Evolutionary conservation across 1,140 invertebrate species (phyloP).

Genomic region (Mamestra configurata): DNA sequence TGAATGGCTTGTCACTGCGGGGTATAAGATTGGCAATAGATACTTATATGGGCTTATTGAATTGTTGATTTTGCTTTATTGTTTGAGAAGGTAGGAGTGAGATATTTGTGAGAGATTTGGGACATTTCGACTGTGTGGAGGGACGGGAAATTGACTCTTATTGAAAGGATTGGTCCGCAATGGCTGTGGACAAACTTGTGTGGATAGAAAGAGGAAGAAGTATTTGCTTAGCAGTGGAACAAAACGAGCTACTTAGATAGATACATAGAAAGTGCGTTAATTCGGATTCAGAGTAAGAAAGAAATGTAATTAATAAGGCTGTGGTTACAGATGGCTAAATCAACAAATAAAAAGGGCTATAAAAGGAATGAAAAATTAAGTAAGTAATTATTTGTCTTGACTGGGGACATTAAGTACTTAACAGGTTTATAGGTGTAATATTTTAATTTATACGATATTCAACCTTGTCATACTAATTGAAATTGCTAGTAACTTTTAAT

Average conservation of each 20-base stretch:
- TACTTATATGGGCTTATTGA: neutral
- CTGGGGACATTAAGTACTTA: neutral
- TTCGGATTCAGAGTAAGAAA: neutral
- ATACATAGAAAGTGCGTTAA: neutral
- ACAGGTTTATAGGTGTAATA: constrained; percentile 19
- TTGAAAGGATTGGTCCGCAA: too few species aligned
- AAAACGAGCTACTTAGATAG: too few species aligned
- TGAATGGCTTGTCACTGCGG: neutral
- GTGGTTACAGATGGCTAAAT: neutral
- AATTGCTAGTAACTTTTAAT: constrained; percentile 11
- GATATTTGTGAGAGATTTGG: neutral
- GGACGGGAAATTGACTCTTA: too few species aligned
- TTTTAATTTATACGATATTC: constrained; percentile 18
- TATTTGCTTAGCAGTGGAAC: too few species aligned
- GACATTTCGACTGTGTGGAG: too few species aligned
- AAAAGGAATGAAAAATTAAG: neutral
- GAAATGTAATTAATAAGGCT: neutral
- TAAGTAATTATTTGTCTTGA: constrained; percentile 1
- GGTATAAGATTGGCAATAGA: neutral
- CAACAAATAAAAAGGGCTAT: neutral
- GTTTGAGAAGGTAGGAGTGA: neutral
- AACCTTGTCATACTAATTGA: constrained; percentile 46
- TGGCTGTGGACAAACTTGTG: too few species aligned
- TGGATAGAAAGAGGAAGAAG: too few species aligned
- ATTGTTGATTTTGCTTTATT: neutral